Conservation (phyloP, 1,140 invertebrate species). For the Brachionus calyciflorus region DNA sequence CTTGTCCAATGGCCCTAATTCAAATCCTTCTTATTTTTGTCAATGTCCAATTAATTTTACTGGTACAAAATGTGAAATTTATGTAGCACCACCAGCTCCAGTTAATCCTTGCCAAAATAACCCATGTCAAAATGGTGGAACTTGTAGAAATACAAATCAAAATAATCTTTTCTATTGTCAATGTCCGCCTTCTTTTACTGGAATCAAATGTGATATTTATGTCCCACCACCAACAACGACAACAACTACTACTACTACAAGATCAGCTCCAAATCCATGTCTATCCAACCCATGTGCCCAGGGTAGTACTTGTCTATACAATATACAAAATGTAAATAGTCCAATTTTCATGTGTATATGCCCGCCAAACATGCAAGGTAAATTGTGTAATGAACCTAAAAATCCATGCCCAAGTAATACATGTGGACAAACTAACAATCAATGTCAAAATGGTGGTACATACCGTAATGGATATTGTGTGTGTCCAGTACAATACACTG, state of each 20-base stretch:
- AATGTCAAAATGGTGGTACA: background rate
- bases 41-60: slow-evolving; percentile 71
- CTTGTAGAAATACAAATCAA: background rate
- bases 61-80: slow-evolving; percentile 67
- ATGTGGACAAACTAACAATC: background rate
- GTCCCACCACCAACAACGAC: no score
- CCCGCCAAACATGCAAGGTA: no score
- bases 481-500: slow-evolving; percentile 9
- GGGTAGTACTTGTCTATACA: background rate
- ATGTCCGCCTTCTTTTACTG: background rate
- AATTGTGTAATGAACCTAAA: no score
- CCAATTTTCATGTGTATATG: no score
- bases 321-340: no score
- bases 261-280: background rate
- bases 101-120: background rate
- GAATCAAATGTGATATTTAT: background rate
- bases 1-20: slow-evolving; percentile 23
- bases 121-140: background rate
- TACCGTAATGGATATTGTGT: background rate
- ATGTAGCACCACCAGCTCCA: slow-evolving; percentile 51
- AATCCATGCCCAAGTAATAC: background rate
- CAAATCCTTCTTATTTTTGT: slow-evolving; percentile 67
- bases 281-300: background rate
- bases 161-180: background rate
- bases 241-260: no score